phyloP scores from a whole-genome alignment of 2,888 invertebrate genomes.

The Sepiola atlantica region DNA sequence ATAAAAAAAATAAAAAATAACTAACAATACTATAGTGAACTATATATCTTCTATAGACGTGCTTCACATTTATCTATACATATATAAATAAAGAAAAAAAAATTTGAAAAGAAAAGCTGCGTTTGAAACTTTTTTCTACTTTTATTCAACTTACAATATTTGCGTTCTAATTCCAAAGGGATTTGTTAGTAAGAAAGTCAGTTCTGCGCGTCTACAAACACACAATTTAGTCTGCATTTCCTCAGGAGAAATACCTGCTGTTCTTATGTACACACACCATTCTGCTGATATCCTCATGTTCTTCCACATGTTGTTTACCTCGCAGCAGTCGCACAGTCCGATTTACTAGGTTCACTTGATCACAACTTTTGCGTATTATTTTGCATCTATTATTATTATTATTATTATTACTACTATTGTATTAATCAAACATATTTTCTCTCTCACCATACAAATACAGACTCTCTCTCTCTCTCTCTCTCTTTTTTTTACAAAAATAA shows the following conservation, averaged over 20 bases:
- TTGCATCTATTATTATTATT: too few relatives aligned
- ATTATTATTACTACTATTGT: not conserved
- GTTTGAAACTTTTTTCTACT: not conserved
- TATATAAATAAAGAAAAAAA: not conserved
- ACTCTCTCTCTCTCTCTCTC: too few relatives aligned
- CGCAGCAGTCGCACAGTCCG: not conserved
- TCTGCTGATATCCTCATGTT: not conserved
- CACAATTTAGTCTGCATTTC: not conserved
- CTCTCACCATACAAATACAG: too few relatives aligned
- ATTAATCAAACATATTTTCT: not conserved
- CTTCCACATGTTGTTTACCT: not conserved
- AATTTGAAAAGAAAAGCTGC: not conserved
- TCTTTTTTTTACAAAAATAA: too few relatives aligned
- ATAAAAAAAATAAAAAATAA: too few relatives aligned
- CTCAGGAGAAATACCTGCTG: not conserved
- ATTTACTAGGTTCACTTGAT: not conserved
- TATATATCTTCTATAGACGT: too few relatives aligned
- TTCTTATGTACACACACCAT: not conserved
- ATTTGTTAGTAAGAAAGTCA: not conserved
- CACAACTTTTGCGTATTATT: not conserved
- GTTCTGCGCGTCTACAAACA: not conserved
- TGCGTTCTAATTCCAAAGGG: not conserved
- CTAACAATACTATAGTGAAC: too few relatives aligned
- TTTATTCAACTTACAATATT: not conserved
- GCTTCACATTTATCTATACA: too few relatives aligned